A percentile compares a stretch with the other conserved stretches of the same genome.
Evolutionary conservation across 1,140 invertebrate species (phyloP).

Genomic region (Drosophila burlai): DNA sequence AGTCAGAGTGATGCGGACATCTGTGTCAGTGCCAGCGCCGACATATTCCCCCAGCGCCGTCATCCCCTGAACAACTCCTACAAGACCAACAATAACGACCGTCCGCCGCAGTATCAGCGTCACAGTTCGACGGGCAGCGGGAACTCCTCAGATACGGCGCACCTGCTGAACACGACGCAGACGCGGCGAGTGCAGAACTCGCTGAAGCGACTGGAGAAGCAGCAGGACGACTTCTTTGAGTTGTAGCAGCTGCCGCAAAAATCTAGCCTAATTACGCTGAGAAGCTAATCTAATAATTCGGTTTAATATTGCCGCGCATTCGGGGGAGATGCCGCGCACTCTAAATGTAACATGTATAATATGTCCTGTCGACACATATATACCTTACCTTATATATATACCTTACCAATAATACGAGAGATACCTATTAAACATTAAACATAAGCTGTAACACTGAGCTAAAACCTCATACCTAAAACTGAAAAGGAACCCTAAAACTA

Average conservation of each 20-base stretch:
- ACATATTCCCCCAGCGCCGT: slow-evolving; percentile 74
- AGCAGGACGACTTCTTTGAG: slow-evolving; percentile 95
- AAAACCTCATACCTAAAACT: slow-evolving; percentile 36
- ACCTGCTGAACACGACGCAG: slow-evolving; percentile 91
- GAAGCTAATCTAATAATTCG: slow-evolving; percentile 57
- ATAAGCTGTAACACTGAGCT: slow-evolving; percentile 46
- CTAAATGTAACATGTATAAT: slow-evolving; percentile 56
- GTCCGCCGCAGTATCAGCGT: slow-evolving; percentile 69
- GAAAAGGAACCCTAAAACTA: slow-evolving; percentile 26
- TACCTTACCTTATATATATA: too few relatives aligned
- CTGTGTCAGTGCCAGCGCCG: slow-evolving; percentile 68
- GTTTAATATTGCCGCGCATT: slow-evolving; percentile 51
- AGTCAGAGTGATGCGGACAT: slow-evolving; percentile 81
- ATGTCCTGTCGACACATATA: slow-evolving; percentile 40
- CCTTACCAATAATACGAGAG: slow-evolving; percentile 58
- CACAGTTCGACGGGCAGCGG: slow-evolving; percentile 80
- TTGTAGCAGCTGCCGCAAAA: slow-evolving; percentile 89
- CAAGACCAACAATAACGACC: slow-evolving; percentile 76
- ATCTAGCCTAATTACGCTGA: slow-evolving; percentile 58
- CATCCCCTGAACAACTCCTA: slow-evolving; percentile 81
- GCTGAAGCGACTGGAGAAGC: slow-evolving; percentile 91
- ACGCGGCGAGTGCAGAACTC: slow-evolving; percentile 91
- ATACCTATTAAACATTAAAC: slow-evolving; percentile 29
- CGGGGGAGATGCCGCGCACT: slow-evolving; percentile 34
- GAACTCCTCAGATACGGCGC: slow-evolving; percentile 85